phyloP scores from a whole-genome alignment of 2,888 invertebrate species.

The Crematogaster levior region DNA sequence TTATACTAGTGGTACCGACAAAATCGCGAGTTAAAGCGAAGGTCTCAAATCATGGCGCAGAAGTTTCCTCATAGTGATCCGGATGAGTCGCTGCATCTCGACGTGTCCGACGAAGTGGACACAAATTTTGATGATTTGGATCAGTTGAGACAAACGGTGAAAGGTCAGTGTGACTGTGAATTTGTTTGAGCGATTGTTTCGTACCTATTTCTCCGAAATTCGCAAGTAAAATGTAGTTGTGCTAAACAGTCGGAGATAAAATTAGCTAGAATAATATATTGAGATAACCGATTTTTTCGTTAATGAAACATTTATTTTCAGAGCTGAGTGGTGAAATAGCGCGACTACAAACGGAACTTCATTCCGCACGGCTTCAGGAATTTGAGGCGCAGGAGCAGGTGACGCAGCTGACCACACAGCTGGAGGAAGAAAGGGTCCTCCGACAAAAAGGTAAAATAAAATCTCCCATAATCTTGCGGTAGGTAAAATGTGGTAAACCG shows the following conservation, averaged over 20 bases:
- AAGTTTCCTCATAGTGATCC: constrained; percentile 87
- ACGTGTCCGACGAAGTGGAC: constrained; percentile 81
- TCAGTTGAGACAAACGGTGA: constrained; percentile 89
- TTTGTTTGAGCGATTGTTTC: not conserved
- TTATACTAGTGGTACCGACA: constrained; percentile 91
- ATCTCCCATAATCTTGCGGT: not conserved
- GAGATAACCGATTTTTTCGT: not conserved
- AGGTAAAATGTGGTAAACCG: not conserved
- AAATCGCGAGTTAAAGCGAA: constrained; percentile 90
- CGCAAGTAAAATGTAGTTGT: not conserved
- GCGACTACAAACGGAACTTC: constrained; percentile 89
- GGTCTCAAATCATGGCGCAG: constrained; percentile 89
- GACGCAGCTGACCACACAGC: constrained; percentile 81
- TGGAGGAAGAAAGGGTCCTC: constrained; percentile 87
- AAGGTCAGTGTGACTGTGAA: constrained; percentile 78
- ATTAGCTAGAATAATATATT: too few species aligned
- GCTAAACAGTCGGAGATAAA: too few species aligned
- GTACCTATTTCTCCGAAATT: not conserved
- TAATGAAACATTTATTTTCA: constrained; percentile 63
- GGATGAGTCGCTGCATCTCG: constrained; percentile 84
- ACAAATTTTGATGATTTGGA: constrained; percentile 88
- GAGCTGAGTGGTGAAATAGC: constrained; percentile 89
- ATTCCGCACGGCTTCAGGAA: constrained; percentile 89
- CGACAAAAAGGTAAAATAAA: constrained; percentile 77
- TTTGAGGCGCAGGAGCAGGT: constrained; percentile 90